phyloP scores from a whole-genome alignment of 2,888 invertebrate species.

The Aproaerema taeniolella region DNA sequence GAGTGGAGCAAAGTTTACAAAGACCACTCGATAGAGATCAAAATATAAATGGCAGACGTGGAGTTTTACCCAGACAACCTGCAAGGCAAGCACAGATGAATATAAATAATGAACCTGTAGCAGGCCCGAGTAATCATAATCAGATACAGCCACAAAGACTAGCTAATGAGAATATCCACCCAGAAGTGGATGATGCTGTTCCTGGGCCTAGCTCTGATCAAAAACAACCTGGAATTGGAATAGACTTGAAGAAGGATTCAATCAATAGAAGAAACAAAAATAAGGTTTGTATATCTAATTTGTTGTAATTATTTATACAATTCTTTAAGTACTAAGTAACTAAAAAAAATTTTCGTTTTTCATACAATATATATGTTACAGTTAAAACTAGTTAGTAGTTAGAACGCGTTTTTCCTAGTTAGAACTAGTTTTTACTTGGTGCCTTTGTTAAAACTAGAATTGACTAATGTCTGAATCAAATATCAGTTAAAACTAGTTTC shows the following conservation, averaged over 20 bases:
- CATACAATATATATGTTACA: too few species aligned
- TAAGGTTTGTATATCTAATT: slow-evolving; percentile 33
- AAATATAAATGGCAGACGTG: slow-evolving; percentile 84
- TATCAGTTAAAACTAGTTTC: too few species aligned
- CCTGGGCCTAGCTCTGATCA: slow-evolving; percentile 40
- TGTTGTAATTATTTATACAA: background rate
- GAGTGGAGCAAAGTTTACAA: slow-evolving; percentile 66
- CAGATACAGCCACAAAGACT: slow-evolving; percentile 25
- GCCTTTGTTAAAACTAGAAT: too few species aligned
- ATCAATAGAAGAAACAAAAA: slow-evolving; percentile 56
- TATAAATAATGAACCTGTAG: slow-evolving; percentile 47
- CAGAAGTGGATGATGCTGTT: slow-evolving; percentile 28
- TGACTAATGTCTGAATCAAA: too few species aligned
- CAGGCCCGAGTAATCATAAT: slow-evolving; percentile 64
- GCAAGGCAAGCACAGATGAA: slow-evolving; percentile 36
- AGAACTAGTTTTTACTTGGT: too few species aligned
- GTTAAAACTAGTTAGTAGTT: too few species aligned
- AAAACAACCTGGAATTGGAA: slow-evolving; percentile 32
- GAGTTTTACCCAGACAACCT: slow-evolving; percentile 67
- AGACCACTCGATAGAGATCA: slow-evolving; percentile 80
- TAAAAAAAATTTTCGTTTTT: too few species aligned
- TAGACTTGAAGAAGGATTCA: slow-evolving; percentile 50
- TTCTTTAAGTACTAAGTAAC: too few species aligned
- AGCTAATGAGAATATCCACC: slow-evolving; percentile 36
- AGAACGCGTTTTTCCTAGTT: too few species aligned